Base-by-base conservation (phyloP, 2,888 invertebrate species). In the Xestia xanthographa region DNA sequence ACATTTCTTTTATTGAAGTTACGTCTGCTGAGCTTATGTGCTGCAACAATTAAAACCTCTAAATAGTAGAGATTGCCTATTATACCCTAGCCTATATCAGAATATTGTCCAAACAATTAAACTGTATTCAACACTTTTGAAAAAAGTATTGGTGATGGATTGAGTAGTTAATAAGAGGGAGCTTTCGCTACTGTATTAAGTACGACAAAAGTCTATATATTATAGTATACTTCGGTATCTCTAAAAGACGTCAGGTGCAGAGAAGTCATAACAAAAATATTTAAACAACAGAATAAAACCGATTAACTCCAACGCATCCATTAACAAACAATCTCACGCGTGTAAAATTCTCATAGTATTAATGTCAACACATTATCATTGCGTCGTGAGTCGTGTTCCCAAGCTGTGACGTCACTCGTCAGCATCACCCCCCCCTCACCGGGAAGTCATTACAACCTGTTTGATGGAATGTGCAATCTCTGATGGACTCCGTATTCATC, bases 401-500 rank as follows among this genome's bases (percentile, higher is more conserved):
- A 83, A 72, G 67, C 17, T 45, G 63, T 86, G 79, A 83, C 82
- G 80, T 77, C 77, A 77, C 34, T 38, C 34, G 17, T 75, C 70
- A 71, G 58, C 56, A 66, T 68, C 67, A 58, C 53, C 45, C 26
- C 70, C 26, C 72, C 73, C 71, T 67, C 77, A 82, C 86, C 79
- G 78, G 89, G 89, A 90, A 88, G 89, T 86, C 79, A 88, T 85
- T 85, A 85, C 60, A 86, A 88, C 84, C 83, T 72, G 86, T 88
- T 83, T 88, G 83, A 82, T 80, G 86, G 90, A 88, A 90, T 87
- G 86, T 77, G 80, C 76, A 79, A 76, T 82, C 81, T 79, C 65
- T 70, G 75, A 74, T 73, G 60, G 77, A 29, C 48, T 72, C n/a
- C 26, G 73, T 74, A 79, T 75, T 65, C 79, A 80, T 68, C 69